These are phyloP conservation scores for Cabera pusaria DNA, from an alignment of 2,888 invertebrate genomes.

Conservation along the genomic window DNA sequence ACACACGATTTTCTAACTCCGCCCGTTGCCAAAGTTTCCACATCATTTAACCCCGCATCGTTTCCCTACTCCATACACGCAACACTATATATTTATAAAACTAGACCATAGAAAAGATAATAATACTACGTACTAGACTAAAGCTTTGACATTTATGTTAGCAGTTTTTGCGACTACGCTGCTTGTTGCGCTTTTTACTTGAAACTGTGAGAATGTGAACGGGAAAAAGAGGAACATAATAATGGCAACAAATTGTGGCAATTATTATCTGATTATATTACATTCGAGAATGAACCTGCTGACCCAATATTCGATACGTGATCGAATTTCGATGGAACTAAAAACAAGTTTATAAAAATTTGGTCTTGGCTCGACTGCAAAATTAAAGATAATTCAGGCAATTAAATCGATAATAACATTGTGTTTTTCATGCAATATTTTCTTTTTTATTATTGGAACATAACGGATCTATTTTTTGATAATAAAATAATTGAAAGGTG, in stretches of 20 bases:
- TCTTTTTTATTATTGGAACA: too few species aligned
- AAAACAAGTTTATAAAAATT: neutral
- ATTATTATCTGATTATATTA: too few species aligned
- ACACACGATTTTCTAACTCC: constrained; percentile 48
- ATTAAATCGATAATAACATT: too few species aligned
- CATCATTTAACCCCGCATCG: constrained; percentile 61
- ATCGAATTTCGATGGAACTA: neutral
- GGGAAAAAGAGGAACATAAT: constrained; percentile 5
- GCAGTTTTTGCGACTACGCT: constrained; percentile 44
- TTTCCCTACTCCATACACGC: constrained; percentile 48
- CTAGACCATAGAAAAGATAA: neutral
- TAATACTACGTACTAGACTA: constrained; percentile 29
- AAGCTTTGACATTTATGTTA: constrained; percentile 56
- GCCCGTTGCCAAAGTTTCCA: constrained; percentile 51
- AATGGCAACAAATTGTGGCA: too few species aligned
- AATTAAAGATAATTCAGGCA: constrained; percentile 1
- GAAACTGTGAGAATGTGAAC: constrained; percentile 44
- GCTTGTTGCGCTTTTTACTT: constrained; percentile 39
- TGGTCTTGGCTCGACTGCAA: neutral
- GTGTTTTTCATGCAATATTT: too few species aligned
- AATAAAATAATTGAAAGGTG: too few species aligned
- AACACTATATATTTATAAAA: constrained; percentile 8
- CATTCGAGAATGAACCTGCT: constrained; percentile 1
- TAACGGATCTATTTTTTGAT: too few species aligned
- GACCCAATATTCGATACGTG: constrained; percentile 8